Conservation (phyloP, 53 echinoderm and acorn worm genomes). For the Glandiceps talaboti region DNA sequence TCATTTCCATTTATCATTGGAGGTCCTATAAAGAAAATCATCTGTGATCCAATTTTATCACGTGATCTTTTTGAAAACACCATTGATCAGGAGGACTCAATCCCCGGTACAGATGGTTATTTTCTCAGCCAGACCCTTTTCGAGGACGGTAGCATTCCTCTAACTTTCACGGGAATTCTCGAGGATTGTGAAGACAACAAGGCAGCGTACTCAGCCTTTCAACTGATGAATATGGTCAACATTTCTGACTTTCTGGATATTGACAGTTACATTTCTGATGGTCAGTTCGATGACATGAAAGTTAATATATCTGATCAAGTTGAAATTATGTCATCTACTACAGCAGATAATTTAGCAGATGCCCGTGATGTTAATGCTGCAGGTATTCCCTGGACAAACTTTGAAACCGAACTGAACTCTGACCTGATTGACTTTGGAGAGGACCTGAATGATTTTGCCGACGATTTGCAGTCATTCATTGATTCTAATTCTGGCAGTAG, state of each 20-base stretch:
- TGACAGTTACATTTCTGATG: conserved; percentile 2
- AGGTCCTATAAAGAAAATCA: conserved; percentile 67
- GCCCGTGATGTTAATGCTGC: conserved; percentile 52
- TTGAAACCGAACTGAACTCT: conserved; percentile 41
- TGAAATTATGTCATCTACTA: conserved; percentile 40
- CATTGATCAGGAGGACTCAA: conserved; percentile 46
- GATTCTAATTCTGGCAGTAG: not conserved
- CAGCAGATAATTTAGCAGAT: conserved; percentile 40
- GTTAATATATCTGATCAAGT: conserved; percentile 6
- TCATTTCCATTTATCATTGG: conserved; percentile 69
- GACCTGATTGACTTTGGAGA: conserved; percentile 7
- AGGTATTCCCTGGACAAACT: conserved; percentile 38
- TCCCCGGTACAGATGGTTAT: conserved; percentile 44
- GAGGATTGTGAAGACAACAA: conserved; percentile 53
- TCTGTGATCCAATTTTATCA: conserved; percentile 68
- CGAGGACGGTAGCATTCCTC: conserved; percentile 30
- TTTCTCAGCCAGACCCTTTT: conserved; percentile 41
- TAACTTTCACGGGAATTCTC: conserved; percentile 62
- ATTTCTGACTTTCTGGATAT: conserved; percentile 21
- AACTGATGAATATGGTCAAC: conserved; percentile 54
- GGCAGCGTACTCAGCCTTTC: conserved; percentile 52
- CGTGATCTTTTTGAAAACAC: conserved; percentile 64
- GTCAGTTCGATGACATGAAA: not conserved
- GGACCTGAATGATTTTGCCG: not conserved
- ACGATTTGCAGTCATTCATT: conserved; percentile 3